Percentiles rank a stretch among this genome's conserved stretches.
These are phyloP conservation scores for Nemotelus pantherinus DNA, from an alignment of 2,888 invertebrate genomes.

Conservation along the genomic window DNA sequence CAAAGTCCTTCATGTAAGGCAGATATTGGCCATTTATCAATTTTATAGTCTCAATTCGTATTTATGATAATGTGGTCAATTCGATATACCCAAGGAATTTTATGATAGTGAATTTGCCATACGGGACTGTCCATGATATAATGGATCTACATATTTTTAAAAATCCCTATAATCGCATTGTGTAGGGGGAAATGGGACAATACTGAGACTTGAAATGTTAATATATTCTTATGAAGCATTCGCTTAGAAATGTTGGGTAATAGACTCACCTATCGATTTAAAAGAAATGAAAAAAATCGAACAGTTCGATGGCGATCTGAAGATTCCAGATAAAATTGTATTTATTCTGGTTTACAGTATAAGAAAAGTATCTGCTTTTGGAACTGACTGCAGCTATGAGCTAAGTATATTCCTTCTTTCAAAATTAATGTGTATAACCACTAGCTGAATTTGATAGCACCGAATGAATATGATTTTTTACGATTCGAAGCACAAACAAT, in stretches of 20 bases:
- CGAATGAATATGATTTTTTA: no score
- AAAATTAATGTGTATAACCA: no score
- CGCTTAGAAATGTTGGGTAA: background rate
- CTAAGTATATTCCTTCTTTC: no score
- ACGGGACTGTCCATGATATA: background rate
- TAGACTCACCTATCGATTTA: no score
- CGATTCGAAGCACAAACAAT: no score
- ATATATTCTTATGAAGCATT: background rate
- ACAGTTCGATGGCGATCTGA: no score
- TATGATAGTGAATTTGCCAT: constrained; percentile 45
- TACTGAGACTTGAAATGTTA: background rate
- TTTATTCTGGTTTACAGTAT: no score
- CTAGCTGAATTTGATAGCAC: no score
- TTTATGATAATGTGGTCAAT: constrained; percentile 50
- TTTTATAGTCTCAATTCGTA: constrained; percentile 47
- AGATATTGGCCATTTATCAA: constrained; percentile 49
- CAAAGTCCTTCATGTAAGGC: constrained; percentile 42
- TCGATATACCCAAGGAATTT: constrained; percentile 47
- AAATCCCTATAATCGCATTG: background rate
- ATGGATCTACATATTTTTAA: background rate
- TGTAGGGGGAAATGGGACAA: background rate
- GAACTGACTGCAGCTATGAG: no score
- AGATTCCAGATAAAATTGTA: no score
- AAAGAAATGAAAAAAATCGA: no score
- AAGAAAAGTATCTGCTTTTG: no score